phyloP scores from a whole-genome alignment of 1,140 invertebrate genomes.

The Drosophila busckii region DNA sequence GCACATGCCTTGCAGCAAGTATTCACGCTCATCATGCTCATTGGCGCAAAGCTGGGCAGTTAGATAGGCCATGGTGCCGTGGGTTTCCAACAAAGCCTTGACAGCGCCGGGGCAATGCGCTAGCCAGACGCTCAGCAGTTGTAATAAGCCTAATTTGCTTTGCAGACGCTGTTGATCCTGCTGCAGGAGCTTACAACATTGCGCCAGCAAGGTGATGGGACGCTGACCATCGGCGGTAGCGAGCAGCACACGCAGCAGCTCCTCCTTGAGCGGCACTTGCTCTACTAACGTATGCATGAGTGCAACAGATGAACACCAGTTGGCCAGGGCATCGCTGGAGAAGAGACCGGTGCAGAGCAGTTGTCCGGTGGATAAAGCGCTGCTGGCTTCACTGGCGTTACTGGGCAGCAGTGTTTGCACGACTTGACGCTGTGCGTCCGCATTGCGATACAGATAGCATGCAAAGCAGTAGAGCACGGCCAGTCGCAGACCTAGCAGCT shows the following conservation, averaged over 20 bases:
- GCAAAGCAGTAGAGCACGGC: slow-evolving; percentile 98
- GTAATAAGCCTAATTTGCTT: slow-evolving; percentile 94
- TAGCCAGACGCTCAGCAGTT: slow-evolving; percentile 94
- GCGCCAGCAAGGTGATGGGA: slow-evolving; percentile 92
- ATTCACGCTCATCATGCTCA: slow-evolving; percentile 92
- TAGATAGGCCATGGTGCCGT: slow-evolving; percentile 92
- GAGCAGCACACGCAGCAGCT: slow-evolving; percentile 94
- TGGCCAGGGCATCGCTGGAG: slow-evolving; percentile 93
- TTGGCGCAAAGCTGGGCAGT: slow-evolving; percentile 88
- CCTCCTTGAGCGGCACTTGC: slow-evolving; percentile 93
- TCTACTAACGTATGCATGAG: slow-evolving; percentile 94
- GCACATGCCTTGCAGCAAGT: slow-evolving; percentile 93
- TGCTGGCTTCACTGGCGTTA: slow-evolving; percentile 86
- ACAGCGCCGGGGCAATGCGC: slow-evolving; percentile 91
- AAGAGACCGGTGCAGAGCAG: slow-evolving; percentile 97
- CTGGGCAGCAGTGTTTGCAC: slow-evolving; percentile 95
- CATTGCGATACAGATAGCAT: slow-evolving; percentile 97
- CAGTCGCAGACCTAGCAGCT: slow-evolving; percentile 93
- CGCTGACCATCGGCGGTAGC: slow-evolving; percentile 91
- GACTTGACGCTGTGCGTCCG: slow-evolving; percentile 91
- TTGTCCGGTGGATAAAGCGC: slow-evolving; percentile 88
- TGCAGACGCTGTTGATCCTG: slow-evolving; percentile 90
- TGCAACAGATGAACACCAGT: slow-evolving; percentile 97
- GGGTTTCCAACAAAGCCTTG: slow-evolving; percentile 89
- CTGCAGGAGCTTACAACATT: slow-evolving; percentile 90